Evolutionary conservation across 2,797 vertebrate genomes (phyloP).

Genomic region (Rhabdomys pumilio): DNA sequence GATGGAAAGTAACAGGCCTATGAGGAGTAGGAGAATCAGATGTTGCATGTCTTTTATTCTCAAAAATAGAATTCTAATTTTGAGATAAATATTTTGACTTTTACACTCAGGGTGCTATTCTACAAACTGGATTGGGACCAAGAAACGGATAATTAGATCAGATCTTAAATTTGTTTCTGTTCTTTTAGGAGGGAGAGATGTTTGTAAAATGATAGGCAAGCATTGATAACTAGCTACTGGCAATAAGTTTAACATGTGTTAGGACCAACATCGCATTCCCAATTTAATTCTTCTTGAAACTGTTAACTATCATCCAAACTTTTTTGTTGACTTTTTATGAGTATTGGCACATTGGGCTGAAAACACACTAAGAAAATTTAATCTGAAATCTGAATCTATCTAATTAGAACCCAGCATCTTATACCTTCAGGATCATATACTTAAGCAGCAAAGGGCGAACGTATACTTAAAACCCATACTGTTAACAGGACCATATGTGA

Average conservation of each 20-base stretch:
- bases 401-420: constrained; percentile 74
- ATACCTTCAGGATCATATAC: constrained; percentile 63
- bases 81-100: constrained; percentile 54
- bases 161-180: constrained; percentile 7
- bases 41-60: not conserved
- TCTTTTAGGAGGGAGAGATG: not conserved
- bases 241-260: constrained; percentile 59
- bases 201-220: constrained; percentile 34
- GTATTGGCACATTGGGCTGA: constrained; percentile 51
- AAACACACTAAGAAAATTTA: constrained; percentile 65
- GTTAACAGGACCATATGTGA: constrained; percentile 73
- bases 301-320: constrained; percentile 63
- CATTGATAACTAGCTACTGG: constrained; percentile 26
- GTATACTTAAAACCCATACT: constrained; percentile 36
- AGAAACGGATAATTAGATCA: constrained; percentile 48
- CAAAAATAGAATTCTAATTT: constrained; percentile 59
- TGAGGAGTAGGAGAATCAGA: constrained; percentile 22
- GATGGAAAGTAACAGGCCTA: not conserved
- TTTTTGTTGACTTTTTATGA: constrained; percentile 66
- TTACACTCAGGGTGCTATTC: constrained; percentile 31
- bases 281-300: constrained; percentile 74
- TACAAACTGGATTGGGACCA: constrained; percentile 70
- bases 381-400: constrained; percentile 74
- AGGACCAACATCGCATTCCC: constrained; percentile 62
- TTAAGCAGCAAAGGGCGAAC: constrained; percentile 62